Evolutionary conservation across 2,888 invertebrate species (phyloP).

Genomic region (Sphecodes monilicornis): DNA sequence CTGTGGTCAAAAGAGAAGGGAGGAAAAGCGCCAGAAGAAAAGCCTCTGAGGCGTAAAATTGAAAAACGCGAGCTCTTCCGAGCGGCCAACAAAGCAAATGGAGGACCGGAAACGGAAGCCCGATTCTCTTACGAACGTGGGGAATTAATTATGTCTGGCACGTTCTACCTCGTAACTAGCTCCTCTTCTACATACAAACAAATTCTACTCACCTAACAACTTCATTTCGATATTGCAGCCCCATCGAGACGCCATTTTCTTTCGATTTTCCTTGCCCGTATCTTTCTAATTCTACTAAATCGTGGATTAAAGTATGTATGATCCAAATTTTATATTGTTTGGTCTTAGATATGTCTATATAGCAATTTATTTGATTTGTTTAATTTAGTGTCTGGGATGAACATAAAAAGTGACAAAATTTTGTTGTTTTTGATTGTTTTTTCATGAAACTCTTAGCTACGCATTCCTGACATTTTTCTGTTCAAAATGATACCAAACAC

Average conservation of each 20-base stretch:
- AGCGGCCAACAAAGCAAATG: neutral
- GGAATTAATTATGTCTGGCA: neutral
- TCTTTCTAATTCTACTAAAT: neutral
- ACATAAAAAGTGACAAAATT: neutral
- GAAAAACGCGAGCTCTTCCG: neutral
- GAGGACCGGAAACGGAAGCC: constrained; percentile 4
- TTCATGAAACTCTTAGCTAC: neutral
- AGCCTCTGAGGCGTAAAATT: constrained; percentile 1
- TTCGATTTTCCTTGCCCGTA: neutral
- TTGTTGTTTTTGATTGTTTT: neutral
- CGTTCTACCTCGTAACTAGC: neutral
- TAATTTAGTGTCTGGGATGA: neutral
- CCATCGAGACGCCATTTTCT: neutral
- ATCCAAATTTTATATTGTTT: neutral
- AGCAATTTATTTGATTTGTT: neutral
- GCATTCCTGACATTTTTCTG: neutral
- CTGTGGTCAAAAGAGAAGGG: neutral
- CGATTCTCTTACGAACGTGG: neutral
- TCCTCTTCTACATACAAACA: neutral
- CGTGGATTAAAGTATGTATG: neutral
- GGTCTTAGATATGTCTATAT: neutral
- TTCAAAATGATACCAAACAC: neutral
- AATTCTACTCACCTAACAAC: neutral
- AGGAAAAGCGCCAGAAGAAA: neutral
- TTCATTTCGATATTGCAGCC: neutral